A percentile compares a stretch with the other conserved stretches of the same genome.
Evolutionary conservation across 2,797 vertebrate species (phyloP).

Genomic region (Lepus oiostolus): DNA sequence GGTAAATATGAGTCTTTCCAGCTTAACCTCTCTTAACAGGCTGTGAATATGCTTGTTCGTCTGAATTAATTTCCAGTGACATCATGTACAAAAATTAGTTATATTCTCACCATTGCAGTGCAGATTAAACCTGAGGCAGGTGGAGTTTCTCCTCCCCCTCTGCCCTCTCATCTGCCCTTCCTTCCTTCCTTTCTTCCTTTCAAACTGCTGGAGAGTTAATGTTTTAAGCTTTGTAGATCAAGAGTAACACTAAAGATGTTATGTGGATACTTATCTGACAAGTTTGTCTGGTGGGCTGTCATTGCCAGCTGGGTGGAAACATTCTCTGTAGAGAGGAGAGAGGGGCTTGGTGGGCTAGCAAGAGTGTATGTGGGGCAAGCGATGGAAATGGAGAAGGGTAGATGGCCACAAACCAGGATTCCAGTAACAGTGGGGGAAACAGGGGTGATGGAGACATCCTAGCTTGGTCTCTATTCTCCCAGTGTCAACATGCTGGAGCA

Average conservation of each 20-base stretch:
- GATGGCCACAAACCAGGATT: neutral
- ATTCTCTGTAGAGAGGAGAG: neutral
- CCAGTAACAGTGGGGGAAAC: too few relatives aligned
- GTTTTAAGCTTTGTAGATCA: neutral
- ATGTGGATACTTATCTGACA: neutral
- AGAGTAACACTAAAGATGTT: neutral
- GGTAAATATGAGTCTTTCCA: neutral
- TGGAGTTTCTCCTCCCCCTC: neutral
- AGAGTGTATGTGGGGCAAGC: neutral
- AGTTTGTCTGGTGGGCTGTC: neutral
- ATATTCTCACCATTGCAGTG: neutral
- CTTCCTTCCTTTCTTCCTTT: neutral
- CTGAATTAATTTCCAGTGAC: neutral
- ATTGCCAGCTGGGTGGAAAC: neutral
- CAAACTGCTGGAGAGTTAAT: neutral
- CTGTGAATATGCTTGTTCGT: neutral
- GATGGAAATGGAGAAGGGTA: neutral
- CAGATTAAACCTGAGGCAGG: neutral
- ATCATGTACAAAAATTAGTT: neutral
- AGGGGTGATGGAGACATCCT: neutral
- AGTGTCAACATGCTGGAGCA: rapidly evolving
- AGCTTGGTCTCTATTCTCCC: neutral
- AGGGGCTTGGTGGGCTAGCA: neutral
- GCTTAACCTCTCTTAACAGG: neutral
- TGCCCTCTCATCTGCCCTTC: too few relatives aligned